Evolutionary conservation across 2,797 vertebrate genomes (phyloP).

Genomic region (Orientallactaga sibirica): DNA sequence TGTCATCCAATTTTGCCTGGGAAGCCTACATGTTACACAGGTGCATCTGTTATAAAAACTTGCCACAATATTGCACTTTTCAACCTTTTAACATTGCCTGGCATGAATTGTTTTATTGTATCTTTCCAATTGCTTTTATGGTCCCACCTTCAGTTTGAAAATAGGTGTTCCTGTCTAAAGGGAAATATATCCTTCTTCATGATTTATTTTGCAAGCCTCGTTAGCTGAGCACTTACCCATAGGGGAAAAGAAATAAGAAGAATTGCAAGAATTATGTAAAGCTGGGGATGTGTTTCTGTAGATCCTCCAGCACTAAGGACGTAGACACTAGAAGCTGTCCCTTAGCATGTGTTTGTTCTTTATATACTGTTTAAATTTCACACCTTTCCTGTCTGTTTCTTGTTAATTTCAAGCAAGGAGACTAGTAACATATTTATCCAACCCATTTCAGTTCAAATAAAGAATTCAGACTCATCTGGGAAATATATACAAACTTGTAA

Average conservation of each 20-base stretch:
- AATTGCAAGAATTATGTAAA: background rate
- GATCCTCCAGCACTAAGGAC: background rate
- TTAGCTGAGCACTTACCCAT: slow-evolving; percentile 30
- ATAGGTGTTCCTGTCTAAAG: background rate
- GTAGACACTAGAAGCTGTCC: background rate
- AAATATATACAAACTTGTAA: slow-evolving; percentile 55
- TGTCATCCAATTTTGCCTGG: background rate
- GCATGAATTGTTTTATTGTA: background rate
- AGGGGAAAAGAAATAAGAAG: slow-evolving; percentile 24
- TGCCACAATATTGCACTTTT: background rate
- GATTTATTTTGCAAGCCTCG: slow-evolving; percentile 31
- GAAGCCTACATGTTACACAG: background rate
- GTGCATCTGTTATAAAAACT: background rate
- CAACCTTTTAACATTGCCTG: background rate
- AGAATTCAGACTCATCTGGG: slow-evolving; percentile 74
- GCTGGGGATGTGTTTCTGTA: background rate
- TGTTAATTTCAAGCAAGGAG: slow-evolving; percentile 55
- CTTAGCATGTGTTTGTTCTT: background rate
- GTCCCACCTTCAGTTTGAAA: slow-evolving; percentile 33
- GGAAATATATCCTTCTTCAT: background rate
- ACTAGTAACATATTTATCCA: slow-evolving; percentile 66
- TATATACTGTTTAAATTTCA: slow-evolving; percentile 47
- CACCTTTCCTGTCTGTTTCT: slow-evolving; percentile 37
- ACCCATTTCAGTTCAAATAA: slow-evolving; percentile 61
- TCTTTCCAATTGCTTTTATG: slow-evolving; percentile 25